phyloP scores from a whole-genome alignment of 2,888 invertebrate species.

The Coremacera marginata region DNA sequence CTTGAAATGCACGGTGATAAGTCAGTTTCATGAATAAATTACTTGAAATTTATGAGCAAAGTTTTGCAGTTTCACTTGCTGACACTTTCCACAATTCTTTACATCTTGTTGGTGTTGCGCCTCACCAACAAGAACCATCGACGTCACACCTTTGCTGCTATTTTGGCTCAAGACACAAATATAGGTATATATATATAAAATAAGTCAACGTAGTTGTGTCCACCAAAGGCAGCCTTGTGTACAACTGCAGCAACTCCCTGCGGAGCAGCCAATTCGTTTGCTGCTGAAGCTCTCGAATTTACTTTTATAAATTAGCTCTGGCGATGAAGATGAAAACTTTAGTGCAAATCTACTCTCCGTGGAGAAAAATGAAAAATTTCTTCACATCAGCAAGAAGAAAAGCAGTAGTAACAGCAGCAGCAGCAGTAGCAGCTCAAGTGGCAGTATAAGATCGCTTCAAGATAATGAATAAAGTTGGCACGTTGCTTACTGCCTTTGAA shows the following conservation, averaged over 20 bases:
- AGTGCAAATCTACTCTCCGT: constrained; percentile 27
- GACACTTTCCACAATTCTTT: background rate
- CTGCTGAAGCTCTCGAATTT: background rate
- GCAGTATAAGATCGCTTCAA: too few species aligned
- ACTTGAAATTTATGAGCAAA: constrained; percentile 29
- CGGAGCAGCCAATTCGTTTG: background rate
- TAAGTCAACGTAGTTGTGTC: background rate
- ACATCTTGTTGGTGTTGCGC: background rate
- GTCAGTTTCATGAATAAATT: constrained; percentile 33
- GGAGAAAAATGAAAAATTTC: constrained; percentile 32
- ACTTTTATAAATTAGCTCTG: constrained; percentile 29
- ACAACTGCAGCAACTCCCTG: background rate
- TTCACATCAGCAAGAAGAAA: background rate
- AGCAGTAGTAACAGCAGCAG: background rate
- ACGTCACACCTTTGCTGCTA: background rate
- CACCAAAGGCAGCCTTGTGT: background rate
- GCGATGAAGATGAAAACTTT: constrained; percentile 32
- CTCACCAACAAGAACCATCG: background rate
- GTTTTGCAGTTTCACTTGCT: constrained; percentile 1
- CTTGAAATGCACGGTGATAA: constrained; percentile 23
- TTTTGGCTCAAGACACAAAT: background rate
- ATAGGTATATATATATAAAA: background rate
- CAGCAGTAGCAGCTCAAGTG: background rate
- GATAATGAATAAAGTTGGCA: background rate
- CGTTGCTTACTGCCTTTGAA: background rate